Evolutionary conservation across 1,140 invertebrate genomes (phyloP).

Genomic region (Brachionus calyciflorus): DNA sequence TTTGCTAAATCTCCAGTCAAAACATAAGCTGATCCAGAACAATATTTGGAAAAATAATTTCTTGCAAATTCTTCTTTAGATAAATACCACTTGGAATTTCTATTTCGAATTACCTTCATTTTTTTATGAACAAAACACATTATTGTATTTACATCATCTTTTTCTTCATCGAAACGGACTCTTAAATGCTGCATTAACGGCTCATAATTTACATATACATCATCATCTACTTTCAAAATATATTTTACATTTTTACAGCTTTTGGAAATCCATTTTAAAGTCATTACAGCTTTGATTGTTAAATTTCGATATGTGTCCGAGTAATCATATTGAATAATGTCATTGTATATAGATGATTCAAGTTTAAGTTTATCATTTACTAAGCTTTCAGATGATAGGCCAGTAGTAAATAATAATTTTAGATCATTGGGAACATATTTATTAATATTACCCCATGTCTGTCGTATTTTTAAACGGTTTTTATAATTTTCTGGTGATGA

Average conservation of each 20-base stretch:
- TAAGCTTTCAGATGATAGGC: neutral
- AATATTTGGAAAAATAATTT: slow-evolving; percentile 1
- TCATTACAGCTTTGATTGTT: slow-evolving; percentile 49
- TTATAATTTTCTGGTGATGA: slow-evolving; percentile 48
- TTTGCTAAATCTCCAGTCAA: neutral
- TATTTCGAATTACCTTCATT: slow-evolving; percentile 22
- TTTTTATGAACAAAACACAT: slow-evolving; percentile 4
- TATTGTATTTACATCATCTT: slow-evolving; percentile 16
- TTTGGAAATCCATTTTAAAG: slow-evolving; percentile 48
- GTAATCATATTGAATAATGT: slow-evolving; percentile 51
- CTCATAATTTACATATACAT: slow-evolving; percentile 48
- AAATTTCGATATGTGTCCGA: slow-evolving; percentile 49
- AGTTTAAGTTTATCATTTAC: neutral
- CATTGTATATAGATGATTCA: slow-evolving; percentile 48
- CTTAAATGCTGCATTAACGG: neutral
- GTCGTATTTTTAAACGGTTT: slow-evolving; percentile 47
- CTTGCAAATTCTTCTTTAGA: neutral
- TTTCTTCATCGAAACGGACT: neutral
- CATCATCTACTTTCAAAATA: slow-evolving; percentile 50
- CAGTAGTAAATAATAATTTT: neutral
- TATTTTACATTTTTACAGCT: slow-evolving; percentile 47
- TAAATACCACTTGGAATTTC: slow-evolving; percentile 18
- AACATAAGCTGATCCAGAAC: slow-evolving; percentile 31
- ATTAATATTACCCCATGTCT: slow-evolving; percentile 47
- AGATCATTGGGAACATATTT: neutral